phyloP scores from a whole-genome alignment of 2,113 vertebrate species.

The Microtus montanus region DNA sequence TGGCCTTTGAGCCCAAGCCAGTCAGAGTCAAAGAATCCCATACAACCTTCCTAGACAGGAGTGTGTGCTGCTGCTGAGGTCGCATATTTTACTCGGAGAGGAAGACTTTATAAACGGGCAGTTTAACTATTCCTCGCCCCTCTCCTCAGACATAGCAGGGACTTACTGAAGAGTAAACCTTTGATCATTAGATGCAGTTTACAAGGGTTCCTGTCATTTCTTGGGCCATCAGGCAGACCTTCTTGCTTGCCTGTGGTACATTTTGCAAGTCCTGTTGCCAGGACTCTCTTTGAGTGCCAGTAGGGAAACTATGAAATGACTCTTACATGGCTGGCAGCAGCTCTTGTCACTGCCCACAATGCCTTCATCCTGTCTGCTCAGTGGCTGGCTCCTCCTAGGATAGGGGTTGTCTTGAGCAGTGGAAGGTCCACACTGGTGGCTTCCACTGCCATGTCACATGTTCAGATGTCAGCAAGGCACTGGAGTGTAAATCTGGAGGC shows the following conservation, averaged over 20 bases:
- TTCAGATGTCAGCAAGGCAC: too few species aligned
- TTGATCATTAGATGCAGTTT: constrained; percentile 68
- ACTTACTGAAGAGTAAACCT: constrained; percentile 84
- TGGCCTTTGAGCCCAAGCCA: constrained; percentile 84
- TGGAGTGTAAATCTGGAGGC: neutral
- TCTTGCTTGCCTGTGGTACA: too few species aligned
- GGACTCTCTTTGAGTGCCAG: neutral
- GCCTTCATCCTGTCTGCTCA: neutral
- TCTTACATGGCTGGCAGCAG: neutral
- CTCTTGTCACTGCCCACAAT: accelerated
- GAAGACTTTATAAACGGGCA: neutral
- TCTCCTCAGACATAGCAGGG: constrained; percentile 76
- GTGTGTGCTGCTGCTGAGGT: neutral
- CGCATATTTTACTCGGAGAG: neutral
- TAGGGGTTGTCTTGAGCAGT: too few species aligned
- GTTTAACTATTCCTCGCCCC: constrained; percentile 84
- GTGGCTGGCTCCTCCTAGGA: neutral
- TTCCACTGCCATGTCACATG: neutral
- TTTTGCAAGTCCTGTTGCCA: neutral
- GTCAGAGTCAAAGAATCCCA: constrained; percentile 70
- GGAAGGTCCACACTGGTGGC: too few species aligned
- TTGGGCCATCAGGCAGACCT: neutral
- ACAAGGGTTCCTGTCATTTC: constrained; percentile 46
- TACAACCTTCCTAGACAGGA: constrained; percentile 61
- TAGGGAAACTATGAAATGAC: constrained; percentile 28